Evolutionary conservation across 1,140 invertebrate genomes (phyloP), one percentile per base, ranked within the genome.

Genomic region (Macrostomum lignano): DNA sequence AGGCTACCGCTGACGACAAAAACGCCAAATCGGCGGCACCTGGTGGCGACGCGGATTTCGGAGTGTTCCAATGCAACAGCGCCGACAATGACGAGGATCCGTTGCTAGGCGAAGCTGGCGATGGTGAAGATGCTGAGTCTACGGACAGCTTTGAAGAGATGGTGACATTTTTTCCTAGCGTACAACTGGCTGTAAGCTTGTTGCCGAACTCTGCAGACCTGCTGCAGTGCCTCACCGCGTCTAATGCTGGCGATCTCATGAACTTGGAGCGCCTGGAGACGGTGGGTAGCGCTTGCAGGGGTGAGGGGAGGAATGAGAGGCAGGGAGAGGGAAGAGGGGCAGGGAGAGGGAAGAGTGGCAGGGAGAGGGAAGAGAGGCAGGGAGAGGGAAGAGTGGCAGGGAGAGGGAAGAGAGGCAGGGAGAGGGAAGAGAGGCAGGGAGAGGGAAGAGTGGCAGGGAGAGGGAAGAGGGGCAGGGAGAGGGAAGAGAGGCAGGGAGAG

Each of bases 241-340:
- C 86, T 0, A 94, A 93, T 62, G 84, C 91, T 0, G 91, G 88
- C 54, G 91, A 98, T 59, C 91, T 86, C 15, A 86, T 96, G 33
- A 96, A 96, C 59, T 57, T 96, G 25, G 91, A 98, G 56, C 60
- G 91, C 3, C 50, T 96, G 19, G 91, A 98, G 62, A 96, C 88
- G 0, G 91, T 98, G n/a, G n/a, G n/a, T n/a, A n/a, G n/a, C n/a
- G n/a, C n/a, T n/a, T n/a, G n/a, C n/a, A n/a, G n/a, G n/a, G n/a
- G n/a, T n/a, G n/a, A n/a, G n/a, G n/a, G n/a, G n/a, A n/a, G n/a
- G n/a, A n/a, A n/a, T n/a, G n/a, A n/a, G n/a, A n/a, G n/a, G n/a
- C n/a, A n/a, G n/a, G n/a, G n/a, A n/a, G n/a, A n/a, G n/a, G n/a
- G n/a, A n/a, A n/a, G n/a, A n/a, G n/a, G n/a, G n/a, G n/a, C n/a